Percentiles rank a stretch among this genome's conserved stretches.
Conservation (phyloP, 2,888 invertebrate species). For the Agrochola litura region DNA sequence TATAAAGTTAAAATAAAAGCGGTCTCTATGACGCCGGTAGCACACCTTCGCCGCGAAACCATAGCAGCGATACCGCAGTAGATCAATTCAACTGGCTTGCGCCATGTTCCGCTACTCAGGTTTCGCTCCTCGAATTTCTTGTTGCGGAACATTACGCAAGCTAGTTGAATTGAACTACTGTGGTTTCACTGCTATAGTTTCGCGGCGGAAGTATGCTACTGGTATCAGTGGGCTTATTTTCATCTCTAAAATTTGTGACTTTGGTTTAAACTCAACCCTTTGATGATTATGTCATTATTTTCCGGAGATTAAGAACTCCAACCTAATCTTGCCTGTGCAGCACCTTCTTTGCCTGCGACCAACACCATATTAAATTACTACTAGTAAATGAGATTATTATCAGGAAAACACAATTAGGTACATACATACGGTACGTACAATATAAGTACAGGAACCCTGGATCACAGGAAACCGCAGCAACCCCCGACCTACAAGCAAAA, state of each 20-base stretch:
- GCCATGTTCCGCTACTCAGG: no score
- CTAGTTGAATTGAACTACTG: no score
- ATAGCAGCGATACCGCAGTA: no score
- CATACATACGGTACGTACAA: no score
- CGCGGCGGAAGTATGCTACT: no score
- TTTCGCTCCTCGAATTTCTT: no score
- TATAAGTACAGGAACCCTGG: not conserved
- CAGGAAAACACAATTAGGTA: not conserved
- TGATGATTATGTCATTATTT: not conserved
- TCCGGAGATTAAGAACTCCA: not conserved
- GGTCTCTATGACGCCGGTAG: not conserved
- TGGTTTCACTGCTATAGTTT: no score
- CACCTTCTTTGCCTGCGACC: not conserved
- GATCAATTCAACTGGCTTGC: no score
- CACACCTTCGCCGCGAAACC: no score
- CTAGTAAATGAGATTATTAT: not conserved
- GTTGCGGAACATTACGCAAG: no score
- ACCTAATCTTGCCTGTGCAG: not conserved
- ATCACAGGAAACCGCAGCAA: conserved; percentile 24
- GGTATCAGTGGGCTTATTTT: not conserved
- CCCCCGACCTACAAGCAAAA: not conserved
- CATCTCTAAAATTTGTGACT: not conserved
- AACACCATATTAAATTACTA: not conserved
- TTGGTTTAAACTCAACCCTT: not conserved
- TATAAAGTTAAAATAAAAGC: not conserved